phyloP scores from a whole-genome alignment of 2,113 vertebrate species.

The Erythrolamprus reginae region DNA sequence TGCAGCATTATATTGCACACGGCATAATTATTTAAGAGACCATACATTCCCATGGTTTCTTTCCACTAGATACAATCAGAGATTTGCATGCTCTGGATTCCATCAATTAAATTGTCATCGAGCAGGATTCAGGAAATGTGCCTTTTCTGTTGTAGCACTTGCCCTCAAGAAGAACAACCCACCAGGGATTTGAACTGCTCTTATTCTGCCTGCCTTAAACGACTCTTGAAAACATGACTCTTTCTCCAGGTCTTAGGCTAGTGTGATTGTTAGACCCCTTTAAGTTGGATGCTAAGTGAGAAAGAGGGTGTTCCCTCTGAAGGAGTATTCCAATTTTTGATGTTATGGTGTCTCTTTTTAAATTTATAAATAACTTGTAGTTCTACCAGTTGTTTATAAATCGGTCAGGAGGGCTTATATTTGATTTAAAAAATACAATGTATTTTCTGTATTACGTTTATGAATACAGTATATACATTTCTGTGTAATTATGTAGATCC shows the following conservation, averaged over 20 bases:
- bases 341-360: neutral
- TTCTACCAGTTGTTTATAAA: too few species aligned
- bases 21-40: neutral
- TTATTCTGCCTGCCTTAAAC: neutral
- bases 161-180: neutral
- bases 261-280: neutral
- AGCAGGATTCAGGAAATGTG: neutral
- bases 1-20: neutral
- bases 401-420: neutral
- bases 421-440: neutral
- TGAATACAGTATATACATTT: neutral
- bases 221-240: neutral
- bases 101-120: neutral
- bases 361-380: neutral
- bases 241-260: neutral
- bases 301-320: neutral
- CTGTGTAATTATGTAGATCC: neutral
- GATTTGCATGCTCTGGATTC: neutral
- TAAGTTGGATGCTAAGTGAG: neutral
- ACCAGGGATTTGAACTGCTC: neutral
- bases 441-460: neutral
- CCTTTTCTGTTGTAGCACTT: neutral
- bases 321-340: neutral
- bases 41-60: neutral
- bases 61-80: neutral